Evolutionary conservation across 2,797 vertebrate species (phyloP), one percentile per base, ranked within the genome.

Genomic region (Cottoperca gobio): DNA sequence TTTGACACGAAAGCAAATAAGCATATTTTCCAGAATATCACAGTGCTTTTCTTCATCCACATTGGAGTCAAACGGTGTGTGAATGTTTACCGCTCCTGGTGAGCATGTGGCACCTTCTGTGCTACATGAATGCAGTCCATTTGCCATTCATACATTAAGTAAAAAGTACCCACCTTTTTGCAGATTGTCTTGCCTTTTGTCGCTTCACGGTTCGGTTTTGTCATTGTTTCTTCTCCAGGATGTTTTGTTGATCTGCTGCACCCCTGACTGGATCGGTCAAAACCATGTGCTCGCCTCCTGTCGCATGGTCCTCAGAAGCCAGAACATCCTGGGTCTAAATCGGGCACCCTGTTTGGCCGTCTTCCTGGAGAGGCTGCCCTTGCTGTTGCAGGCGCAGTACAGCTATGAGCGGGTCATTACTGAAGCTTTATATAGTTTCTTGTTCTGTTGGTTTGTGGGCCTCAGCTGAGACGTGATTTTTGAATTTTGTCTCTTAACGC

Each of bases 211-310:
- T 45, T 35, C 10, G 40, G 28, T 7, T 78, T 26, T 72, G 24
- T 72, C 21, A 5, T 58, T 49, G 6, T 78, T 52, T 46, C 3
- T 24, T 65, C 69, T 0, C 33, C 78, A 96, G 95, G 95, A 96
- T 69, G 90, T 95, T 66, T 86, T 96, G 73, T 65, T 96, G 86
- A 94, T 96, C 82, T 93, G 94, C 84, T 96, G 95, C 83, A 94
- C 89, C 12, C 88, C 93, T 5, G 95, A 96, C 54, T 96, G 95
- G 95, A 95, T 95, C 80, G 87, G 86, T 31, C 93, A 96, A 45
- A 95, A 96, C 71, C 95, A 96, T 1, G 77, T 95, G 54, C 86
- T 96, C 21, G 91, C 95, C 7, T 95, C 95, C 45, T 96, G 95
- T 58, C 95, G 95, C 9, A 94, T 89, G 79, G 92, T 93, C 49